These are phyloP conservation scores for Vombatus ursinus DNA, from an alignment of 2,113 vertebrate genomes.

Conservation along the genomic window DNA sequence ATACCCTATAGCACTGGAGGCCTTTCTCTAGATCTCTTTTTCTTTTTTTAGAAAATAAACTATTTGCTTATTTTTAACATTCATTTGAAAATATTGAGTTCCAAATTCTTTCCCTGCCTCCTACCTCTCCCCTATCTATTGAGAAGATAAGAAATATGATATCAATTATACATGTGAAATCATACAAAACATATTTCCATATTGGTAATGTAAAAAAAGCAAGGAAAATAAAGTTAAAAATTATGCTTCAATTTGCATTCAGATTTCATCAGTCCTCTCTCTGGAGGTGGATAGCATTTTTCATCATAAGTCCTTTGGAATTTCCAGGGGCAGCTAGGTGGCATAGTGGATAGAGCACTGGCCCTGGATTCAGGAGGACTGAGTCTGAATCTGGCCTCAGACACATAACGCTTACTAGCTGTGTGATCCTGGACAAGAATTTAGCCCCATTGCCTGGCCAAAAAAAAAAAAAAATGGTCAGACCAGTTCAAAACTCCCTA, in stretches of 20 bases:
- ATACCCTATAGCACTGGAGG: neutral
- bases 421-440: too few species aligned
- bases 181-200: neutral
- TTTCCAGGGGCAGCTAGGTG: neutral
- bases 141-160: neutral
- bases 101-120: neutral
- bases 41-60: neutral
- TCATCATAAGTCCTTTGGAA: neutral
- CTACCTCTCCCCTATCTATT: too few species aligned
- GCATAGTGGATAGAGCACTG: too few species aligned
- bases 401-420: too few species aligned
- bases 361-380: too few species aligned
- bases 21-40: neutral
- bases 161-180: neutral
- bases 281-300: neutral
- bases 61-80: neutral
- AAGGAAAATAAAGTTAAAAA: neutral
- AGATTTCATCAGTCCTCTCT: neutral
- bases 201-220: neutral
- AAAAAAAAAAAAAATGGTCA: neutral
- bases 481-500: too few species aligned
- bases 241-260: neutral
- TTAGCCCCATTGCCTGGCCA: too few species aligned
- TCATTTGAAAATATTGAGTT: neutral
- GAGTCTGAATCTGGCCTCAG: too few species aligned